Evolutionary conservation across 1,140 invertebrate species (phyloP).

Genomic region (Phenacoccus solenopsis): DNA sequence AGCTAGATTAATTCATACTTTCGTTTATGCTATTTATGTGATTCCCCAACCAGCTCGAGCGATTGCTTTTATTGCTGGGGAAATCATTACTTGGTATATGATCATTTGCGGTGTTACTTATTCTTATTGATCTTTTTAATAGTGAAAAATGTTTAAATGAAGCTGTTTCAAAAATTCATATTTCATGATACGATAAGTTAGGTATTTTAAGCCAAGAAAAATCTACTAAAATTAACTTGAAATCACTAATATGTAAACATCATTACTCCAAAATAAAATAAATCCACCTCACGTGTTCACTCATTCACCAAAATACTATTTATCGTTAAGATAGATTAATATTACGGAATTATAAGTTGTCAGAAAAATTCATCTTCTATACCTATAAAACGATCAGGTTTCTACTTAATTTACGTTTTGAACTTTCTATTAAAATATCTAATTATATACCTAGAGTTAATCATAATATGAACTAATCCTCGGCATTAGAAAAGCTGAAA

Average conservation of each 20-base stretch:
- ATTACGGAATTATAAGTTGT: too few relatives aligned
- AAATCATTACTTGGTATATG: slow-evolving; percentile 40
- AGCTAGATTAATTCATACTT: slow-evolving; percentile 43
- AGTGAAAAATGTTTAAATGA: neutral
- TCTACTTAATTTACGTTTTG: neutral
- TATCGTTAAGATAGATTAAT: too few relatives aligned
- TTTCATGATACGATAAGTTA: too few relatives aligned
- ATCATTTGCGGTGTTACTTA: slow-evolving; percentile 18
- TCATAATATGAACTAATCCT: neutral
- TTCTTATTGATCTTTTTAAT: neutral
- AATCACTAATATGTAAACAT: too few relatives aligned
- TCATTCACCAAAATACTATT: too few relatives aligned
- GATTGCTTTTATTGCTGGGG: slow-evolving; percentile 37
- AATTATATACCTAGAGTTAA: neutral
- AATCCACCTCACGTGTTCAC: too few relatives aligned
- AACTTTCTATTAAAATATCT: neutral
- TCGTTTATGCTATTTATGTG: slow-evolving; percentile 42
- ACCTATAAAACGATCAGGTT: neutral
- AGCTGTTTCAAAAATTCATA: too few relatives aligned
- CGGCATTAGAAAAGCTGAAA: neutral
- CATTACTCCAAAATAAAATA: too few relatives aligned
- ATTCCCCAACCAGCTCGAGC: slow-evolving; percentile 45
- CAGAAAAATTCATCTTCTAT: too few relatives aligned
- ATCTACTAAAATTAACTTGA: too few relatives aligned
- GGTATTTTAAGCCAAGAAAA: too few relatives aligned